Percentiles rank a stretch among this genome's conserved stretches.
These are phyloP conservation scores for Holacanthus passer DNA, from an alignment of 2,113 vertebrate species.

Conservation along the genomic window DNA sequence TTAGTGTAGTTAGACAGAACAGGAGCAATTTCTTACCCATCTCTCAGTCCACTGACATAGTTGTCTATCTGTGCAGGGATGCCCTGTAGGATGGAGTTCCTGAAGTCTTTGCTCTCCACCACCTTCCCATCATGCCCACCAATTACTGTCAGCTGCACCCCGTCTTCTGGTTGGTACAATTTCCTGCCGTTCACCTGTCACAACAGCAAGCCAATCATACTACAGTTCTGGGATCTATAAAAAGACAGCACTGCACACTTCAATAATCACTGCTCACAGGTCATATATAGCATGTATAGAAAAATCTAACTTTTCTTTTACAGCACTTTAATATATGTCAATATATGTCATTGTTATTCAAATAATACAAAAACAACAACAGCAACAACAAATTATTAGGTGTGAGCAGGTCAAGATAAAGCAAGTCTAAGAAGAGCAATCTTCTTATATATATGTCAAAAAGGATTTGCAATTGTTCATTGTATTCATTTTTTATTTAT, in stretches of 20 bases:
- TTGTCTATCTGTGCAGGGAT: slow-evolving; percentile 92
- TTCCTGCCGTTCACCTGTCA: slow-evolving; percentile 90
- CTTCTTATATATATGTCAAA: too few species aligned
- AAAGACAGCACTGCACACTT: neutral
- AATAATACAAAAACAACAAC: neutral
- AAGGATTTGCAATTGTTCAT: too few species aligned
- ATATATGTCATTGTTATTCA: too few species aligned
- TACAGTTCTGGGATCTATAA: neutral
- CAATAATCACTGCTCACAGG: neutral
- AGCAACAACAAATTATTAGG: too few species aligned
- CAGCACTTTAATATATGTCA: too few species aligned
- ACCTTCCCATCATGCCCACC: slow-evolving; percentile 89
- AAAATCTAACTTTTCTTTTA: neutral
- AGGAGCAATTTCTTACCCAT: slow-evolving; percentile 85
- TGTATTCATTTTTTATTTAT: too few species aligned
- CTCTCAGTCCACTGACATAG: slow-evolving; percentile 87
- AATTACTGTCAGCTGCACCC: slow-evolving; percentile 90
- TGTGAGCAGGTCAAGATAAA: too few species aligned
- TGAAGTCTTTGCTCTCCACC: slow-evolving; percentile 86
- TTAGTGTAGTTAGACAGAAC: neutral
- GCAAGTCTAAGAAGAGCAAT: too few species aligned
- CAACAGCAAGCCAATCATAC: slow-evolving; percentile 17
- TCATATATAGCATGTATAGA: too few species aligned
- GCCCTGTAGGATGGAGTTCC: slow-evolving; percentile 89
- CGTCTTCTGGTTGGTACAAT: slow-evolving; percentile 89